phyloP scores from a whole-genome alignment of 2,113 vertebrate genomes.

The Elachura formosa region DNA sequence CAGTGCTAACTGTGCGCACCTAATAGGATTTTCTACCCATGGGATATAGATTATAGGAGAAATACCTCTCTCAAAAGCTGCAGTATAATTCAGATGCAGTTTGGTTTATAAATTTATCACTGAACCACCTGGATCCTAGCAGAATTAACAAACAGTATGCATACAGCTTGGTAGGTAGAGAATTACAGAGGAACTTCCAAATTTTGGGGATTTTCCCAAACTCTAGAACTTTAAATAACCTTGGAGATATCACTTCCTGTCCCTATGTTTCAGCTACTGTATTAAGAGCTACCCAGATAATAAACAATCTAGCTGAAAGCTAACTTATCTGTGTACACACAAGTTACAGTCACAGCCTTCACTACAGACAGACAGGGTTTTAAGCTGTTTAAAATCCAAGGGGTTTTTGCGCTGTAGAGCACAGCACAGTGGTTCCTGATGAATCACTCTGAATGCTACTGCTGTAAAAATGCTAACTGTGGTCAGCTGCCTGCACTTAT shows the following conservation, averaged over 20 bases:
- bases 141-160: background rate
- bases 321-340: background rate
- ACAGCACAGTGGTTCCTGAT: background rate
- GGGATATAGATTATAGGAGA: background rate
- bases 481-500: background rate
- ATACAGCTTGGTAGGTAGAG: background rate
- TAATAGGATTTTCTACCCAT: background rate
- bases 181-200: background rate
- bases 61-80: background rate
- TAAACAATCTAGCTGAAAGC: background rate
- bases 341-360: background rate
- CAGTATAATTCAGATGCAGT: background rate
- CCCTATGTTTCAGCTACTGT: background rate
- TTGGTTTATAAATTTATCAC: background rate
- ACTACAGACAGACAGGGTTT: background rate
- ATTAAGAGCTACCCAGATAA: background rate
- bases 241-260: background rate
- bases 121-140: background rate
- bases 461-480: background rate
- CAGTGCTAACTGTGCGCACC: background rate
- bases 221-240: background rate
- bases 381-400: background rate
- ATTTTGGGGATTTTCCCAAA: rapidly evolving
- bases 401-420: background rate
- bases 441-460: background rate